Percentiles rank a stretch among this genome's conserved stretches.
These are phyloP conservation scores for Drosophila acutilabella DNA, from an alignment of 2,888 invertebrate genomes.

Conservation along the genomic window DNA sequence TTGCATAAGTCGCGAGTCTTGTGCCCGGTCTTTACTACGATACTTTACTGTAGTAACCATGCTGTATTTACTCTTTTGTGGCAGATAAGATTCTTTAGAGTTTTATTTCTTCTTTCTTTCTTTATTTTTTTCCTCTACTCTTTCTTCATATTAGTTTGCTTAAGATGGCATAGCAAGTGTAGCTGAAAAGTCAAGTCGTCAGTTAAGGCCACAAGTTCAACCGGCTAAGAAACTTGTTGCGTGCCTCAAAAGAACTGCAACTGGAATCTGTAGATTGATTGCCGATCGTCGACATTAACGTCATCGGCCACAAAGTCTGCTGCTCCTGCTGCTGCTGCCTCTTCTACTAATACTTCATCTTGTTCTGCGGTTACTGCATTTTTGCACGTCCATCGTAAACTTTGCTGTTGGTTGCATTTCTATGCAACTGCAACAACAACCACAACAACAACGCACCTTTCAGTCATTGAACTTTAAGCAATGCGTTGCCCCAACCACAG, in stretches of 20 bases:
- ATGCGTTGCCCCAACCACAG: slow-evolving; percentile 52
- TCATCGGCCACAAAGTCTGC: slow-evolving; percentile 9
- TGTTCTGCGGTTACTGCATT: slow-evolving; percentile 57
- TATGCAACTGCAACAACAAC: slow-evolving; percentile 43
- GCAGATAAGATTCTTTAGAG: slow-evolving; percentile 58
- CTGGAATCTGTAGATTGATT: slow-evolving; percentile 78
- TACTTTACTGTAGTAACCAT: neutral
- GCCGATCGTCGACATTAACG: slow-evolving; percentile 61
- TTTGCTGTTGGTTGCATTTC: slow-evolving; percentile 67
- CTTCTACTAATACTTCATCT: neutral
- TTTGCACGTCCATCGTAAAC: slow-evolving; percentile 71
- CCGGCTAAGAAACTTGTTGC: slow-evolving; percentile 72
- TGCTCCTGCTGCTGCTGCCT: slow-evolving; percentile 3
- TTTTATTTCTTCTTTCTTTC: slow-evolving; percentile 1
- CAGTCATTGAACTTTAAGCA: slow-evolving; percentile 81
- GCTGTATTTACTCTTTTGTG: slow-evolving; percentile 45
- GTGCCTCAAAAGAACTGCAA: slow-evolving; percentile 54
- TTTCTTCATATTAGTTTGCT: slow-evolving; percentile 49
- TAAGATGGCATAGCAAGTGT: slow-evolving; percentile 58
- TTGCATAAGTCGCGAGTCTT: slow-evolving; percentile 59
- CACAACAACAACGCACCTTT: slow-evolving; percentile 64
- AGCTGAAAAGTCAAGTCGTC: slow-evolving; percentile 45
- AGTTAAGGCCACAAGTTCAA: slow-evolving; percentile 75
- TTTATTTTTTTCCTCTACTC: neutral
- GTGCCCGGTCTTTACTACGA: slow-evolving; percentile 17